These are phyloP conservation scores for Tethya wilhelma DNA, from an alignment of 37 sponge, comb jelly and placozoan genomes.

Conservation along the genomic window DNA sequence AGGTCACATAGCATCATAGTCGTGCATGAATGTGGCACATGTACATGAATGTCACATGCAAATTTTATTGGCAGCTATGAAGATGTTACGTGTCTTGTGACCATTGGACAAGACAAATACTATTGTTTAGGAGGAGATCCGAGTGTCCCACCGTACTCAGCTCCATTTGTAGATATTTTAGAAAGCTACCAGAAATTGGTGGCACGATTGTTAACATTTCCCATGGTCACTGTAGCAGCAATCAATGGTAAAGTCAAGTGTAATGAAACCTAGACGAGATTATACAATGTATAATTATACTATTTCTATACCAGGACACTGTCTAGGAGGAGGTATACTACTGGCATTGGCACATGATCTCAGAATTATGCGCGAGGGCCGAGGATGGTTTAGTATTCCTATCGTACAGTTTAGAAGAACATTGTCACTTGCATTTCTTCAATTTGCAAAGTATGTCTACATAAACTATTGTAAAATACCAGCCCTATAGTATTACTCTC, in stretches of 20 bases:
- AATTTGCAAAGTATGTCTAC: background rate
- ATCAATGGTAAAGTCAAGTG: conserved; percentile 75
- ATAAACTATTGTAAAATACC: too few species aligned
- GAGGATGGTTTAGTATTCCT: conserved; percentile 3
- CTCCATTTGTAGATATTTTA: background rate
- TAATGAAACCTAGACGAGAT: background rate
- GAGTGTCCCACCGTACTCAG: background rate
- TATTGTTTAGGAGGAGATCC: conserved; percentile 62
- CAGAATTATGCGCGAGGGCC: background rate
- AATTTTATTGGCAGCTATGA: conserved; percentile 18
- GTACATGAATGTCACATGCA: background rate
- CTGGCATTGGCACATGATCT: conserved; percentile 9
- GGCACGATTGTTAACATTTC: conserved; percentile 44
- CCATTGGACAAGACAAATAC: conserved; percentile 58
- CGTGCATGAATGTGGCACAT: background rate
- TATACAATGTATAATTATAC: too few species aligned
- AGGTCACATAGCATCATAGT: background rate
- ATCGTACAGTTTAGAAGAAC: background rate
- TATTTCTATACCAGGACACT: background rate
- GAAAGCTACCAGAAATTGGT: conserved; percentile 24
- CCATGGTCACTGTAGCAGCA: conserved; percentile 71
- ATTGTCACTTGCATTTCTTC: background rate
- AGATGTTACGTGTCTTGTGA: conserved; percentile 46
- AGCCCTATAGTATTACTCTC: too few species aligned
- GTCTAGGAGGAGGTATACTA: background rate